A percentile compares a stretch with the other conserved stretches of the same genome.
Evolutionary conservation across 2,888 invertebrate genomes (phyloP).

Genomic region (Mamestra brassicae): DNA sequence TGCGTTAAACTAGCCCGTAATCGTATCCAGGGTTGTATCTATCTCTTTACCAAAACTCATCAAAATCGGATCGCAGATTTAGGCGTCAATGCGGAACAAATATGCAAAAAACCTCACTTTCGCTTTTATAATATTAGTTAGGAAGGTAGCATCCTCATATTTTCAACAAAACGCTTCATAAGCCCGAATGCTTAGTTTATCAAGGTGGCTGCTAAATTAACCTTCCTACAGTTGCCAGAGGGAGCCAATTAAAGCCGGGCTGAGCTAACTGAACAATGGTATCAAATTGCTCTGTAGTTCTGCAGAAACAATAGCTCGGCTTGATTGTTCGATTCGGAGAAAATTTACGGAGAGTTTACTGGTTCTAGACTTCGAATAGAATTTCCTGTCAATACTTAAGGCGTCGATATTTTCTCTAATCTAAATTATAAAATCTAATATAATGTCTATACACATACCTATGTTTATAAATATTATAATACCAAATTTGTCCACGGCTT

Average conservation of each 20-base stretch:
- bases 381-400: background rate
- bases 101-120: no score
- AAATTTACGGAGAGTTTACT: slow-evolving; percentile 25
- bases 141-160: no score
- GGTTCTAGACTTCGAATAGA: background rate
- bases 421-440: no score
- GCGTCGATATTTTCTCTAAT: background rate
- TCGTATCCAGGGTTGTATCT: no score
- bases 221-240: background rate
- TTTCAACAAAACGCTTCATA: background rate
- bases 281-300: slow-evolving; percentile 23
- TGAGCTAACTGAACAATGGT: slow-evolving; percentile 38
- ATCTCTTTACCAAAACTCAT: no score
- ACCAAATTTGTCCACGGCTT: no score
- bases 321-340: slow-evolving; percentile 18
- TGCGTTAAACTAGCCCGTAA: no score
- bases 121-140: no score
- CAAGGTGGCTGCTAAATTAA: slow-evolving; percentile 2
- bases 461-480: no score
- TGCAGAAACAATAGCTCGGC: slow-evolving; percentile 23
- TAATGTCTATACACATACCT: no score
- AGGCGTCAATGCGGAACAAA: no score
- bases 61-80: no score
- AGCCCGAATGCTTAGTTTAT: background rate
- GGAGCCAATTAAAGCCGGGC: slow-evolving; percentile 12